Evolutionary conservation across 2,113 vertebrate species (phyloP).

Genomic region (Brachyhypopomus occidentalis): DNA sequence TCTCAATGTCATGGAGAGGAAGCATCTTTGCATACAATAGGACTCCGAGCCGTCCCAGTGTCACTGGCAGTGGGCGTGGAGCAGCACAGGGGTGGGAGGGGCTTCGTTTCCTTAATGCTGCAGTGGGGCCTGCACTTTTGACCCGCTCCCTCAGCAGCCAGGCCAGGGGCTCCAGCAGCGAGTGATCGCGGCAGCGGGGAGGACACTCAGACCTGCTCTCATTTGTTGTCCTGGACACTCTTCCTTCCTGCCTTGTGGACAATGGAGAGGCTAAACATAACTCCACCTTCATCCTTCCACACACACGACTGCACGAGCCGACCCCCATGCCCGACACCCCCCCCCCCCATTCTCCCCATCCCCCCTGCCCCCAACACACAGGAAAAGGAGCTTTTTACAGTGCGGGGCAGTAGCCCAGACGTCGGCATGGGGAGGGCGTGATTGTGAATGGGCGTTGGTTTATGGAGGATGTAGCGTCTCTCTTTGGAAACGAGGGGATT

Average conservation of each 20-base stretch:
- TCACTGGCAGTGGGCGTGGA: constrained; percentile 35
- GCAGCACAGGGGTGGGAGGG: constrained; percentile 9
- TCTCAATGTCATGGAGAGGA: constrained; percentile 48
- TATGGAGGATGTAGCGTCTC: constrained; percentile 54
- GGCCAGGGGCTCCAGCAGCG: constrained; percentile 10
- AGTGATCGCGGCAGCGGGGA: constrained; percentile 40
- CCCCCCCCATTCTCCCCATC: not conserved
- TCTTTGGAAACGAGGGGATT: constrained; percentile 15
- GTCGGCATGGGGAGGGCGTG: constrained; percentile 10
- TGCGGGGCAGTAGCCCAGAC: constrained; percentile 18
- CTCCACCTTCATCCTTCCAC: constrained; percentile 54
- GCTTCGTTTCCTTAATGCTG: constrained; percentile 48
- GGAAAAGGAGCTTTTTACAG: constrained; percentile 47
- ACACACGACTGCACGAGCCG: constrained; percentile 52
- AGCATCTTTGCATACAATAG: constrained; percentile 54
- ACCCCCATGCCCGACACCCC: constrained; percentile 11
- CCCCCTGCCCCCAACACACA: constrained; percentile 27
- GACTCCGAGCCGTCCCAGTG: not conserved
- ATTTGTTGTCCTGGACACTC: constrained; percentile 65
- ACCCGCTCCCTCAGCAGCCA: constrained; percentile 42
- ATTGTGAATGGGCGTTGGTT: constrained; percentile 46
- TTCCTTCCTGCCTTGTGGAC: constrained; percentile 76
- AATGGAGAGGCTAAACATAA: constrained; percentile 74
- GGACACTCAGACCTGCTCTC: constrained; percentile 49
- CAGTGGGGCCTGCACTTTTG: constrained; percentile 48